phyloP scores from a whole-genome alignment of 2,797 vertebrate species.

The Lemur catta region DNA sequence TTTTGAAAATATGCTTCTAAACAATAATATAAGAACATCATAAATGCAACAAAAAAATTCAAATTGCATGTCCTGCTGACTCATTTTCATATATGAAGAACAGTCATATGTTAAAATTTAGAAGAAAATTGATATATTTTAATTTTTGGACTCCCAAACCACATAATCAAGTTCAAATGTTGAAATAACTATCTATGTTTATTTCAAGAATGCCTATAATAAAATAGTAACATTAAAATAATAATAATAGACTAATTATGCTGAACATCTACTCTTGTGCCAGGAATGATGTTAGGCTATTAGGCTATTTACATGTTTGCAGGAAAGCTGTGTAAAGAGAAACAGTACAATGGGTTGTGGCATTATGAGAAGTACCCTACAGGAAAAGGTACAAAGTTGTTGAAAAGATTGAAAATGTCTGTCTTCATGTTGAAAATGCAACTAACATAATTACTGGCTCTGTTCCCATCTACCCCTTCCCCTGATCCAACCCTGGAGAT shows the following conservation, averaged over 20 bases:
- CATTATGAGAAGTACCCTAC: neutral
- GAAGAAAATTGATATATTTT: neutral
- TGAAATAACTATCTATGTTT: neutral
- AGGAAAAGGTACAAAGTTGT: neutral
- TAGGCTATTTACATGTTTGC: neutral
- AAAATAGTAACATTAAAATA: neutral
- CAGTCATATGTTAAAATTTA: neutral
- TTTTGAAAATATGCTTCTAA: neutral
- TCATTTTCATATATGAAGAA: neutral
- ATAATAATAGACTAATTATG: neutral
- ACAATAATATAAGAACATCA: neutral
- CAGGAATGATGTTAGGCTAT: neutral
- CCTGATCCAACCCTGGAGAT: neutral
- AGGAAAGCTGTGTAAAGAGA: neutral
- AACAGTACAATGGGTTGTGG: neutral
- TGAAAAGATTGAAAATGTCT: neutral
- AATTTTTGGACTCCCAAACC: neutral
- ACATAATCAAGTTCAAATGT: neutral
- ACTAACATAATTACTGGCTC: neutral
- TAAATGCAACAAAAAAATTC: constrained; percentile 12
- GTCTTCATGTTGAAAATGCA: neutral
- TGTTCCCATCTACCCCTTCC: neutral
- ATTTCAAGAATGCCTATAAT: neutral
- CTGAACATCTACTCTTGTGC: neutral
- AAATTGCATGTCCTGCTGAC: neutral